phyloP scores from a whole-genome alignment of 1,140 invertebrate genomes.

The Drosophila simulans region DNA sequence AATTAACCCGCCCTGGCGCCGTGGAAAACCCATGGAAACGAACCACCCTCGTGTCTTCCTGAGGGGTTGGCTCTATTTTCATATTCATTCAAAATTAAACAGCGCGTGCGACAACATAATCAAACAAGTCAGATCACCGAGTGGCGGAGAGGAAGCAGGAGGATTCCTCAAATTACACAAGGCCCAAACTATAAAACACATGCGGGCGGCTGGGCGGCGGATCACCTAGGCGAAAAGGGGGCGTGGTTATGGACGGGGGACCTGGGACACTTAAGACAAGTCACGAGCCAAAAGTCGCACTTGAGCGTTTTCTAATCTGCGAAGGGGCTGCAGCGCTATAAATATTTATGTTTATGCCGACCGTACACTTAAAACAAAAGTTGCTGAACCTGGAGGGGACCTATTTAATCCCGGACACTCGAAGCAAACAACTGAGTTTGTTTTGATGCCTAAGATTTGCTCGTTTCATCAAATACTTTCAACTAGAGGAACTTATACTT shows the following conservation, averaged over 20 bases:
- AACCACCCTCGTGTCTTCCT: slow-evolving; percentile 14
- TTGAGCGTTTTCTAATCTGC: slow-evolving; percentile 80
- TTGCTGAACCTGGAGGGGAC: too few relatives aligned
- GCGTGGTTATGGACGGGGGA: neutral
- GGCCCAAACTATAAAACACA: slow-evolving; percentile 72
- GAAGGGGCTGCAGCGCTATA: slow-evolving; percentile 69
- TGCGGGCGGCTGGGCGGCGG: slow-evolving; percentile 43
- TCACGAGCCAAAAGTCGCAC: slow-evolving; percentile 83
- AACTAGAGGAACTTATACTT: too few relatives aligned
- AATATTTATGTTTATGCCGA: slow-evolving; percentile 77
- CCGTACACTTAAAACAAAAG: slow-evolving; percentile 20
- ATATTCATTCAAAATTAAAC: slow-evolving; percentile 81
- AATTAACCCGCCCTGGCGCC: slow-evolving; percentile 61
- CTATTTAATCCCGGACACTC: neutral
- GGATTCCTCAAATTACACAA: slow-evolving; percentile 74
- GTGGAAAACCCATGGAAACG: slow-evolving; percentile 8
- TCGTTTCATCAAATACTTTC: too few relatives aligned
- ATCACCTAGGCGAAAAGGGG: slow-evolving; percentile 19
- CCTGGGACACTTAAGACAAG: slow-evolving; percentile 73
- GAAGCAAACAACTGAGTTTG: neutral
- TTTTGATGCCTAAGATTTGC: neutral
- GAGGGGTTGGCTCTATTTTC: slow-evolving; percentile 55
- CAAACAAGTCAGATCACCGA: slow-evolving; percentile 60
- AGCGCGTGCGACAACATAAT: slow-evolving; percentile 83
- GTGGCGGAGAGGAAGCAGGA: neutral